phyloP scores from a whole-genome alignment of 1,140 invertebrate genomes.

The Yoshiicerus persimilis region DNA sequence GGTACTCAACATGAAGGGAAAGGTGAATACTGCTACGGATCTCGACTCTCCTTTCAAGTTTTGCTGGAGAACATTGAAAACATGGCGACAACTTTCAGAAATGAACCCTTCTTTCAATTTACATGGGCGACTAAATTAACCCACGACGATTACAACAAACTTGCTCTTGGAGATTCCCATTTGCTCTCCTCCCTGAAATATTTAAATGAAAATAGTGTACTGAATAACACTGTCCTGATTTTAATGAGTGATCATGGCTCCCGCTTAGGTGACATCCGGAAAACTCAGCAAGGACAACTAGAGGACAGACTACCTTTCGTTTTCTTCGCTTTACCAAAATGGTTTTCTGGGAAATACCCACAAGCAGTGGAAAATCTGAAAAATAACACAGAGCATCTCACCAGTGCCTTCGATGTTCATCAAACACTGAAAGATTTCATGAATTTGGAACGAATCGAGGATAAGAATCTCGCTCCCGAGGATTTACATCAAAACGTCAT shows the following conservation, averaged over 20 bases:
- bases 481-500: background rate
- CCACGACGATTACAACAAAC: constrained; percentile 73
- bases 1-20: background rate
- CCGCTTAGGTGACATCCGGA: background rate
- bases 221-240: constrained; percentile 40
- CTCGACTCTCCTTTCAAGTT: constrained; percentile 58
- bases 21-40: constrained; percentile 60
- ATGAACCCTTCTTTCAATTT: constrained; percentile 64
- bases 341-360: background rate
- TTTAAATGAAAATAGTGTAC: background rate
- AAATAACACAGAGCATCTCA: constrained; percentile 70
- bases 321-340: constrained; percentile 32
- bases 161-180: constrained; percentile 65
- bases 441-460: background rate
- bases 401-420: constrained; percentile 80
- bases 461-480: background rate
- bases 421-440: constrained; percentile 57
- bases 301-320: constrained; percentile 47
- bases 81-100: background rate
- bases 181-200: constrained; percentile 47
- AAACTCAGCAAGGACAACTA: constrained; percentile 41
- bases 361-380: constrained; percentile 61
- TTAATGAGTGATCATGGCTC: constrained; percentile 51
- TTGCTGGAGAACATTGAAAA: constrained; percentile 47
- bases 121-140: constrained; percentile 77